Conservation (phyloP, 2,113 vertebrate species). For the Chionodraco myersi region DNA sequence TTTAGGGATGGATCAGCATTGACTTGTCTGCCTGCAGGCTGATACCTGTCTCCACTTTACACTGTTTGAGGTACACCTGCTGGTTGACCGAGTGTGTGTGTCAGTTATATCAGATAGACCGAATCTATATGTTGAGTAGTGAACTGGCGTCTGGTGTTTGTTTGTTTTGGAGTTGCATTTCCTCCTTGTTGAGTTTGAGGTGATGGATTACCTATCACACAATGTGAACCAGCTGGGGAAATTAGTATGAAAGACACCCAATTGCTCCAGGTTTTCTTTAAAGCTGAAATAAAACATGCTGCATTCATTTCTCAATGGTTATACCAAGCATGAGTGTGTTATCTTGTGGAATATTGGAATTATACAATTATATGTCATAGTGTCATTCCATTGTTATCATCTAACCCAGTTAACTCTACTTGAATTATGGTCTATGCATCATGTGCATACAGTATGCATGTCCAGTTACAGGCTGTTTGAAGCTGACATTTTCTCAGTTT, state of each 20-base stretch:
- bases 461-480: background rate
- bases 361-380: constrained; percentile 5
- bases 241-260: constrained; percentile 56
- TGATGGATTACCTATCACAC: constrained; percentile 74
- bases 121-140: constrained; percentile 18
- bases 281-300: constrained; percentile 18
- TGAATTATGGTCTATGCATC: constrained; percentile 6
- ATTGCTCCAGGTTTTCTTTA: constrained; percentile 34
- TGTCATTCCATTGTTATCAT: constrained; percentile 1
- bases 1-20: constrained; percentile 34
- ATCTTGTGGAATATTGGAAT: constrained; percentile 38
- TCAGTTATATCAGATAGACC: constrained; percentile 17
- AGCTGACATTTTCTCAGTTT: constrained; percentile 40
- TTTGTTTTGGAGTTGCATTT: constrained; percentile 39
- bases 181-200: constrained; percentile 34
- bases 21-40: constrained; percentile 47
- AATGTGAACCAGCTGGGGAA: constrained; percentile 38
- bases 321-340: constrained; percentile 23
- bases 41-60: constrained; percentile 11
- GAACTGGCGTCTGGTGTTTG: constrained; percentile 6
- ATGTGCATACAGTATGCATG: background rate
- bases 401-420: constrained; percentile 21
- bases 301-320: constrained; percentile 33
- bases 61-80: constrained; percentile 1
- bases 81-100: constrained; percentile 23